phyloP scores from a whole-genome alignment of 2,113 vertebrate genomes.

The Rallus limicola region DNA sequence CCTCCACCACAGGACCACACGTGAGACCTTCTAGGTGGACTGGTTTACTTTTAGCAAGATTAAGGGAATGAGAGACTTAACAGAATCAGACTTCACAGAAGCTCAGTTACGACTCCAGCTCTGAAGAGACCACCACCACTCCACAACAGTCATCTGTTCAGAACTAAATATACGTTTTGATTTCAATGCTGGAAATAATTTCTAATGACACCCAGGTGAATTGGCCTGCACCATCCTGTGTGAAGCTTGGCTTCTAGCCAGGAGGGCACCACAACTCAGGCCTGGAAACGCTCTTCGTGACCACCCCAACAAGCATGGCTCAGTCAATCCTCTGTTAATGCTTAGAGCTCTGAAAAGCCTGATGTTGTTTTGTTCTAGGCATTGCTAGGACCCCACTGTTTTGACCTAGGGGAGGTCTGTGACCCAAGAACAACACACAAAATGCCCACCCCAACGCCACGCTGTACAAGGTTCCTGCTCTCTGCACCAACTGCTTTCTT shows the following conservation, averaged over 20 bases:
- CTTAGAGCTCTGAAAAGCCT: neutral
- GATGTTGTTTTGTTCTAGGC: neutral
- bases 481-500: neutral
- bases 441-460: neutral
- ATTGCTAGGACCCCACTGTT: neutral
- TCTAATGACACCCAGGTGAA: neutral
- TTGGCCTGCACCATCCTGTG: neutral
- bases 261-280: neutral
- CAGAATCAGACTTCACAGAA: conserved; percentile 3
- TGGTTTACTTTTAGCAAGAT: conserved; percentile 1
- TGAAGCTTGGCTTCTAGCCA: conserved; percentile 17
- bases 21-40: neutral
- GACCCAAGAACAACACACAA: neutral
- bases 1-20: conserved; percentile 42
- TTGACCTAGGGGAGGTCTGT: neutral
- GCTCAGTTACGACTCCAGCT: conserved; percentile 18
- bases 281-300: neutral
- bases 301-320: neutral
- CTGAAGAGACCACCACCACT: conserved; percentile 27
- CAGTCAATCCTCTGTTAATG: neutral
- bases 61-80: neutral
- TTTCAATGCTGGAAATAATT: conserved; percentile 23
- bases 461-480: rapidly evolving
- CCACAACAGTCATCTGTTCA: conserved; percentile 45
- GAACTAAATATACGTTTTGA: conserved; percentile 5